Percentiles rank a stretch among this genome's conserved stretches.
These are phyloP conservation scores for Lymantria dispar DNA, from an alignment of 2,888 invertebrate species.

Conservation along the genomic window DNA sequence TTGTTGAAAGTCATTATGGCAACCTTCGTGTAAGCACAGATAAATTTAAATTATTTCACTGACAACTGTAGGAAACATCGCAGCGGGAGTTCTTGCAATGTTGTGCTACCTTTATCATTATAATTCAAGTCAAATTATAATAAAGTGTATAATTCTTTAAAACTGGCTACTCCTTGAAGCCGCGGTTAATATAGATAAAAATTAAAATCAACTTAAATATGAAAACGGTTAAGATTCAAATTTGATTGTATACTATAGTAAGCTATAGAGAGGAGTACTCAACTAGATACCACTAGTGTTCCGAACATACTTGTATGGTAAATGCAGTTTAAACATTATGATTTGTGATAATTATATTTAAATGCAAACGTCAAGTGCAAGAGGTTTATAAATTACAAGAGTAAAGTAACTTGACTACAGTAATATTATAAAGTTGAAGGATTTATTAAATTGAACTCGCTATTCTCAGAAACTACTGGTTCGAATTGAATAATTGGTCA, in stretches of 20 bases:
- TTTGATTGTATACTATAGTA: conserved; percentile 3
- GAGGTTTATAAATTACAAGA: conserved; percentile 39
- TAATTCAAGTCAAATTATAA: conserved; percentile 8
- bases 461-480: too few species aligned
- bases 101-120: conserved; percentile 21
- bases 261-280: conserved; percentile 32
- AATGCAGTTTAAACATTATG: conserved; percentile 56
- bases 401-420: conserved; percentile 23
- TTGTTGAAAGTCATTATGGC: conserved; percentile 15
- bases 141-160: conserved; percentile 12
- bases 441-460: too few species aligned
- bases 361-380: conserved; percentile 47
- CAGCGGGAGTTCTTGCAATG: conserved; percentile 50
- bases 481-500: too few species aligned
- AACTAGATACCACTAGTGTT: conserved; percentile 39
- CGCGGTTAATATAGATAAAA: neutral
- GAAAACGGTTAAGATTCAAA: conserved; percentile 7
- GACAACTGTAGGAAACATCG: conserved; percentile 63
- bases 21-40: conserved; percentile 33
- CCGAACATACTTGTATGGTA: conserved; percentile 39
- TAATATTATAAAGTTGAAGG: too few species aligned
- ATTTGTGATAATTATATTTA: conserved; percentile 66
- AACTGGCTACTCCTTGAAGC: neutral
- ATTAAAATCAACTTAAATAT: neutral
- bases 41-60: conserved; percentile 55